Evolutionary conservation across 2,797 vertebrate species (phyloP).

Genomic region (Syndactyla subalaris): DNA sequence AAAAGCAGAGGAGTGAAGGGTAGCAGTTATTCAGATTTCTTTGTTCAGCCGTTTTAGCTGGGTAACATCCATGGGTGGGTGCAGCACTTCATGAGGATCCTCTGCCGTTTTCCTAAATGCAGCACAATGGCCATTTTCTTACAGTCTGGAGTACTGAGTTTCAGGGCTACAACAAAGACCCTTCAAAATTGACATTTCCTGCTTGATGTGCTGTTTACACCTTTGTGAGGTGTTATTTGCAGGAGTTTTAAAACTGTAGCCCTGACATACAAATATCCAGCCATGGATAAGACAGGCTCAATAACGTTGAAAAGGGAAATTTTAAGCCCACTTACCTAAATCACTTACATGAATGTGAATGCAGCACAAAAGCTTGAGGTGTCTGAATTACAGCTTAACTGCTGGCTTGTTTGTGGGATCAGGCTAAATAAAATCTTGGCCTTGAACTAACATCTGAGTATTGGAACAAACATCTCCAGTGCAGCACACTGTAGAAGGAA

Average conservation of each 20-base stretch:
- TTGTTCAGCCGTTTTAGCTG: background rate
- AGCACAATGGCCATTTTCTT: background rate
- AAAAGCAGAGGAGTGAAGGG: background rate
- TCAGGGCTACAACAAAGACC: background rate
- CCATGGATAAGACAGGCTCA: background rate
- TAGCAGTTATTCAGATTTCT: background rate
- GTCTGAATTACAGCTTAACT: background rate
- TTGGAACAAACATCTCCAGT: constrained; percentile 47
- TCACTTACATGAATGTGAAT: background rate
- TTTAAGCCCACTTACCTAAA: background rate
- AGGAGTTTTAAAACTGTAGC: background rate
- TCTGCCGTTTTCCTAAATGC: background rate
- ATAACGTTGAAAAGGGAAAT: background rate
- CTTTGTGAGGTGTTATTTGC: background rate
- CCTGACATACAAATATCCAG: background rate
- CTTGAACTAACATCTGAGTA: constrained; percentile 30
- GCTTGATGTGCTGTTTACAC: background rate
- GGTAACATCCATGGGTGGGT: background rate
- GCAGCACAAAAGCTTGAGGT: background rate
- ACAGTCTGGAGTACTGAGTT: background rate
- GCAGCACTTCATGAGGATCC: background rate
- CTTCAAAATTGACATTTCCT: background rate
- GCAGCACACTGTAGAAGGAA: constrained; percentile 47
- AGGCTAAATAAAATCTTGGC: constrained; percentile 39
- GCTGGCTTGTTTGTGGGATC: constrained; percentile 3